Conservation (phyloP, 2,113 vertebrate species). For the Anas platyrhynchos region DNA sequence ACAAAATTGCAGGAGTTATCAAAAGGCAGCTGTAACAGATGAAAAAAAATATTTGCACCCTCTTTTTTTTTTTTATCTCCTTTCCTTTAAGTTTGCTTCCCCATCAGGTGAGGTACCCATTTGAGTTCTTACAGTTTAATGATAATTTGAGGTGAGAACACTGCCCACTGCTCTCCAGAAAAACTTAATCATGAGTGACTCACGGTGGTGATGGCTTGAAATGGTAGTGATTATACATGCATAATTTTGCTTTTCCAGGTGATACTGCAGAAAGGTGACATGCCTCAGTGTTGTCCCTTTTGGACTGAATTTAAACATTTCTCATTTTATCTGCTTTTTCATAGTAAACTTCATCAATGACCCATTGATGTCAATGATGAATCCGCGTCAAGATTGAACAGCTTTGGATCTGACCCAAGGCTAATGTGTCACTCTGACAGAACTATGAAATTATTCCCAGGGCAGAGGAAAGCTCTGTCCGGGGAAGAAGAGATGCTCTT, state of each 20-base stretch:
- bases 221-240: background rate
- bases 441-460: background rate
- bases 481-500: background rate
- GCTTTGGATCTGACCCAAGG: background rate
- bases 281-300: background rate
- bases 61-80: background rate
- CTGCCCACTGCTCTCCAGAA: background rate
- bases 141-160: background rate
- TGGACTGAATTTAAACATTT: background rate
- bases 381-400: accelerated
- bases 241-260: background rate
- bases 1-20: background rate
- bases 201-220: background rate
- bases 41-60: background rate
- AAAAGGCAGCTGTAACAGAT: background rate
- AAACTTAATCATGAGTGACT: background rate
- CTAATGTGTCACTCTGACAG: background rate
- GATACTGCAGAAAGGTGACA: background rate
- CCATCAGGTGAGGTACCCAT: background rate
- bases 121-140: background rate
- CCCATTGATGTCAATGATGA: background rate
- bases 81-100: background rate
- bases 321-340: background rate
- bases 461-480: background rate
- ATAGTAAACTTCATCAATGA: background rate